Conservation (phyloP, 1,140 invertebrate genomes). For the Lasioglossum albipes region DNA sequence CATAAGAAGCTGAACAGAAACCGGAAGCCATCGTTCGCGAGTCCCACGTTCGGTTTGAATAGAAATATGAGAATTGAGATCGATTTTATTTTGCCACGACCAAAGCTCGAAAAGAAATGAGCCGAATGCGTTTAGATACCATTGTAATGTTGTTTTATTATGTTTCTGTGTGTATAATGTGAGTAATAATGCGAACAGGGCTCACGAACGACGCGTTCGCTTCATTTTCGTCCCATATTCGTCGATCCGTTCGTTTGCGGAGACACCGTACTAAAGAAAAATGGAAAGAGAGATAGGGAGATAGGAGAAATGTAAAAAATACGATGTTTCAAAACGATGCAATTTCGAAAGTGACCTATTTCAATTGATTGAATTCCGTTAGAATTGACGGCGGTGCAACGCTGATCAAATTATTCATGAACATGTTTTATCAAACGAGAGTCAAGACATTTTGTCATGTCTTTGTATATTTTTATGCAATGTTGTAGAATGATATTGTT, state of each 20-base stretch:
- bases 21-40: slow-evolving; percentile 1
- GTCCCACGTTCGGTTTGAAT: neutral
- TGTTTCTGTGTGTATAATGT: neutral
- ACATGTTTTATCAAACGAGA: slow-evolving; percentile 79
- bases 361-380: slow-evolving; percentile 54
- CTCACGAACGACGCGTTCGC: neutral
- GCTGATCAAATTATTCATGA: slow-evolving; percentile 78
- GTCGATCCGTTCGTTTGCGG: neutral
- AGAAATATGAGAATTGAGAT: neutral
- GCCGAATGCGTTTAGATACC: neutral
- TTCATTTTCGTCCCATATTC: slow-evolving; percentile 15
- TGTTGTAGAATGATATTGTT: slow-evolving; percentile 81
- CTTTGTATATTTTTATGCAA: slow-evolving; percentile 82
- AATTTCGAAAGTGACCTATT: slow-evolving; percentile 55
- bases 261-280: neutral
- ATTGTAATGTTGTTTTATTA: neutral
- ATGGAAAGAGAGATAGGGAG: neutral
- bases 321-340: slow-evolving; percentile 23
- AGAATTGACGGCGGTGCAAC: slow-evolving; percentile 66
- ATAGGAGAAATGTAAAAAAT: neutral
- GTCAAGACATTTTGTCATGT: slow-evolving; percentile 81
- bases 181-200: neutral
- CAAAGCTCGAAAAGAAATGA: neutral
- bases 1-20: slow-evolving; percentile 16
- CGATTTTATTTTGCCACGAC: slow-evolving; percentile 5